phyloP scores from a whole-genome alignment of 2,113 vertebrate species.

The Lagopus leucura region DNA sequence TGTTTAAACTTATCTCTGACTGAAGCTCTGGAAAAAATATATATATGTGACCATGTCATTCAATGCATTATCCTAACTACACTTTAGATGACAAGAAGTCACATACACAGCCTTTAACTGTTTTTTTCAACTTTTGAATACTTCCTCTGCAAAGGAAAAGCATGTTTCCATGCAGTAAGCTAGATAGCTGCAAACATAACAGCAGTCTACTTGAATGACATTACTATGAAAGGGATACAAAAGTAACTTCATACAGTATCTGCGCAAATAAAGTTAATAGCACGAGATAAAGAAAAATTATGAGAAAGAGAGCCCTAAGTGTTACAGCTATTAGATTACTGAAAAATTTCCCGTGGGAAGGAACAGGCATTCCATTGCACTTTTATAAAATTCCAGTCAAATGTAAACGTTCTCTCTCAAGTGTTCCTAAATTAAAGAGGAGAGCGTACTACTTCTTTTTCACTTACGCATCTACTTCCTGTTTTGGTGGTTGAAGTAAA shows the following conservation, averaged over 20 bases:
- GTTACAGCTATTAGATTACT: not conserved
- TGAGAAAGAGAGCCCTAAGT: not conserved
- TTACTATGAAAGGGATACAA: not conserved
- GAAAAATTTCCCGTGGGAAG: not conserved
- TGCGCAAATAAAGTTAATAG: not conserved
- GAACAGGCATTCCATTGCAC: not conserved
- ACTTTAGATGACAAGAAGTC: not conserved
- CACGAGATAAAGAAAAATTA: slow-evolving; percentile 4
- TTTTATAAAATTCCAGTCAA: not conserved
- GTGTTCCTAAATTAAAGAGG: not conserved
- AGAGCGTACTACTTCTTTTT: not conserved
- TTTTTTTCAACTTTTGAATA: not conserved
- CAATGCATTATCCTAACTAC: not conserved
- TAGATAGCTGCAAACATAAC: not conserved
- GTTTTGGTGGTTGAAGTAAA: not conserved
- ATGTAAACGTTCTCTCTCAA: not conserved
- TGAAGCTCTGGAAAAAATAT: not conserved
- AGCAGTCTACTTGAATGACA: not conserved
- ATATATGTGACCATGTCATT: not conserved
- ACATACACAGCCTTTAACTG: not conserved
- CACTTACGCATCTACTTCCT: not conserved
- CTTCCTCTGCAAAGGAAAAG: not conserved
- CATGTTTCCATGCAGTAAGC: not conserved
- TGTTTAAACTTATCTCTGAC: not conserved
- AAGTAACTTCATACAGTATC: not conserved